Conservation (phyloP, 53 echinoderm and acorn worm species). For the Actinopyga echinites region DNA sequence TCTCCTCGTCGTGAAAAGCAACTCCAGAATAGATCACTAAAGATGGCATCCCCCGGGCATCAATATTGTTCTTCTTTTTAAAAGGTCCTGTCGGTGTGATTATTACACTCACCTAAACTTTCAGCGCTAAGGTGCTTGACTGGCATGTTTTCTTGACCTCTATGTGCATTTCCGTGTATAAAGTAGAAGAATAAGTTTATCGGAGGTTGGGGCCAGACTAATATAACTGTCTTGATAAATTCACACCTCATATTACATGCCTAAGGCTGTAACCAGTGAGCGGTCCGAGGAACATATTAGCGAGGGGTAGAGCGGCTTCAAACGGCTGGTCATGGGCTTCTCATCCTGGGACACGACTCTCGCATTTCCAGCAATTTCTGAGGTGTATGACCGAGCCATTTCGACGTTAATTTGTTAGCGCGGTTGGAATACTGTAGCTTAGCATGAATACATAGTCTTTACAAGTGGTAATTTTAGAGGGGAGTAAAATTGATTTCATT, state of each 20-base stretch:
- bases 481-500: conserved; percentile 49
- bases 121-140: background rate
- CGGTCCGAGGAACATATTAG: conserved; percentile 32
- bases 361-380: conserved; percentile 18
- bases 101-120: background rate
- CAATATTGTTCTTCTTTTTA: conserved; percentile 39
- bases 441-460: conserved; percentile 13
- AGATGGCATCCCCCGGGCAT: conserved; percentile 10
- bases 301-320: background rate
- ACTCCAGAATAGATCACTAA: too few species aligned
- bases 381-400: conserved; percentile 18
- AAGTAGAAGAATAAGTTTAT: background rate
- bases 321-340: too few species aligned
- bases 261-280: conserved; percentile 28
- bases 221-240: conserved; percentile 37
- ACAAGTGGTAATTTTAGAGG: conserved; percentile 36
- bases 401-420: conserved; percentile 35
- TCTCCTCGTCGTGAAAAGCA: background rate
- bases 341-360: background rate
- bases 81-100: conserved; percentile 26
- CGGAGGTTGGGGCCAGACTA: background rate
- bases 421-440: conserved; percentile 25
- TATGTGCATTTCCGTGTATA: background rate
- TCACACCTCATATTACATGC: conserved; percentile 43
- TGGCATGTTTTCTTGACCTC: conserved; percentile 42